Percentiles rank a stretch among this genome's conserved stretches.
Conservation (phyloP, 2,113 vertebrate genomes). For the Turdus rufiventris region DNA sequence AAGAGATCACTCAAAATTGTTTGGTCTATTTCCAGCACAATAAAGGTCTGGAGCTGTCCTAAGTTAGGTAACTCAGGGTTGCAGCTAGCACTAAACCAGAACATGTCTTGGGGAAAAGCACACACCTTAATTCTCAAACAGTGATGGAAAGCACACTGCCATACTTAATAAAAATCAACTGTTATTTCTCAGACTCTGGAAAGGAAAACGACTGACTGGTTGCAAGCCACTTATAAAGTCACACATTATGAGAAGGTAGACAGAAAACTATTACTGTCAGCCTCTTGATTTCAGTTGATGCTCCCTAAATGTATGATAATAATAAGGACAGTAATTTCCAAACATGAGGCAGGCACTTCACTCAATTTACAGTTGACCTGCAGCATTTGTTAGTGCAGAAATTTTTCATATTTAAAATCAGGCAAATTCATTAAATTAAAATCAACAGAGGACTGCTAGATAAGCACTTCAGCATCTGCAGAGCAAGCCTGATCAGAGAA, state of each 20-base stretch:
- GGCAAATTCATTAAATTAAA: background rate
- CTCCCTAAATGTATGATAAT: background rate
- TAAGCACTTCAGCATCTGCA: constrained; percentile 28
- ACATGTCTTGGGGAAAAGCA: background rate
- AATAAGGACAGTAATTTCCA: background rate
- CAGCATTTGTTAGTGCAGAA: background rate
- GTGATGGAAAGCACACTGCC: background rate
- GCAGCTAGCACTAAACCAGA: background rate
- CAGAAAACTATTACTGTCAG: background rate
- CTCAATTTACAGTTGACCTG: background rate
- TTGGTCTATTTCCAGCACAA: background rate
- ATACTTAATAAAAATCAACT: background rate
- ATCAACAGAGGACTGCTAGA: background rate
- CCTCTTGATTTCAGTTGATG: background rate
- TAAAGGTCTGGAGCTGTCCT: background rate
- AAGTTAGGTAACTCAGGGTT: background rate
- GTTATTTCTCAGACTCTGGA: background rate
- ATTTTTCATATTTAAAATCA: background rate
- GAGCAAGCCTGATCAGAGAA: background rate
- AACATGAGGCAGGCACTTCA: background rate
- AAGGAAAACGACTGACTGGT: background rate
- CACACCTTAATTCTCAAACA: background rate
- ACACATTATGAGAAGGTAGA: background rate
- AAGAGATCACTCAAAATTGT: background rate
- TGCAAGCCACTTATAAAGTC: background rate